Evolutionary conservation across 2,888 invertebrate species (phyloP).

Genomic region (Aphrophora alni): DNA sequence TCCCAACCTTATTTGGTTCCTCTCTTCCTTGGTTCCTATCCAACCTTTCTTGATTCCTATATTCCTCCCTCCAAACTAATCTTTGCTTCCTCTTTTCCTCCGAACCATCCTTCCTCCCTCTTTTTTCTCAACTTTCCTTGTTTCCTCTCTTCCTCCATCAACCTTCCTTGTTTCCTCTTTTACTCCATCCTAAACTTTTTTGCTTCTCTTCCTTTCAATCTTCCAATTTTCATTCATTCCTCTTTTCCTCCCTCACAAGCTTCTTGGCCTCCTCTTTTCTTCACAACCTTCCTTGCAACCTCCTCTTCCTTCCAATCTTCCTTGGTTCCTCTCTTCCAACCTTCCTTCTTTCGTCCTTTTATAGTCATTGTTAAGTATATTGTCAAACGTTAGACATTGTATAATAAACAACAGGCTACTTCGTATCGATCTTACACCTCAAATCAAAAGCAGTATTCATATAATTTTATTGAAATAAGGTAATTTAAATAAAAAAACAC

Average conservation of each 20-base stretch:
- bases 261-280: neutral
- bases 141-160: conserved; percentile 2
- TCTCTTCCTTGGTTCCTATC: neutral
- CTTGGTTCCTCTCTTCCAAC: too few species aligned
- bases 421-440: too few species aligned
- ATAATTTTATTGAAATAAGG: too few species aligned
- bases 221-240: neutral
- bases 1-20: neutral
- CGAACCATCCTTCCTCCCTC: conserved; percentile 3
- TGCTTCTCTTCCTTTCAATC: conserved; percentile 22
- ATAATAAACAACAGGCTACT: too few species aligned
- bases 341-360: too few species aligned
- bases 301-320: neutral
- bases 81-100: conserved; percentile 18
- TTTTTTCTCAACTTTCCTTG: conserved; percentile 19
- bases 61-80: conserved; percentile 26
- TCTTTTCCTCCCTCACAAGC: neutral
- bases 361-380: too few species aligned
- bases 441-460: too few species aligned
- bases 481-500: too few species aligned
- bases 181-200: conserved; percentile 14
- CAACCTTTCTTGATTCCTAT: neutral
- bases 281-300: neutral
- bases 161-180: conserved; percentile 4
- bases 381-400: too few species aligned